Evolutionary conservation across 2,888 invertebrate species (phyloP), one percentile per base, ranked within the genome.

Genomic region (Laspeyria flexula): DNA sequence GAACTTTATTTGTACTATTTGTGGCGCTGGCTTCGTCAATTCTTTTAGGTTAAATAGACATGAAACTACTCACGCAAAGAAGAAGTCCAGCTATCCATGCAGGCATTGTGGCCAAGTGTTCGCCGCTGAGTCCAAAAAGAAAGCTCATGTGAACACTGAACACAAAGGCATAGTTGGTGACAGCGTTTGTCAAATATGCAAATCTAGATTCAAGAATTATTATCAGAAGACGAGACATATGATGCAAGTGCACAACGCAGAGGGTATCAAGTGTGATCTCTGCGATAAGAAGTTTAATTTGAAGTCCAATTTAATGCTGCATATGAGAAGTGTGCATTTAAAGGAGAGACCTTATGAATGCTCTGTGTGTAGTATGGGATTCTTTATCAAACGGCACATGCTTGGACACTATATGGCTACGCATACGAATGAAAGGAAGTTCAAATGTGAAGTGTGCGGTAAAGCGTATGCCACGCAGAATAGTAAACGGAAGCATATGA

Each of bases 361-460:
- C 30, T 85, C 88, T 0, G 86, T 89, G 0, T 93, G 93, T 42
- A 86, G 79, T 29, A 92, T 91, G 88, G 86, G 87, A 0, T 92
- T 92, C 65, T 92, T 91, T 12, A 85, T 88, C 1, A 89, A 88
- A 55, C 69, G 87, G 0, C 93, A 93, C 58, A 89, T 90, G 81
- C 63, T 88, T 11, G 88, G 88, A 0, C 94, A 94, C 65, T 91
- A 92, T 46, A 76, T 90, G 77, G 86, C 89, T 1, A 88, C 88
- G 9, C 91, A 91, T 45, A 91, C 91, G 0, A 93, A 93, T 39
- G 93, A 93, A 31, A 88, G 92, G 25, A 90, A 88, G 15, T 94
- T 93, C 49, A 92, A 94, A 45, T 95, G 95, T 59, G 93, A 94
- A 10, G 84, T 94, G 0, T 95, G 95, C 60, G 93, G 93, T 0